Conservation (phyloP, 2,888 invertebrate genomes). For the Hirtodrosophila histrioides region DNA sequence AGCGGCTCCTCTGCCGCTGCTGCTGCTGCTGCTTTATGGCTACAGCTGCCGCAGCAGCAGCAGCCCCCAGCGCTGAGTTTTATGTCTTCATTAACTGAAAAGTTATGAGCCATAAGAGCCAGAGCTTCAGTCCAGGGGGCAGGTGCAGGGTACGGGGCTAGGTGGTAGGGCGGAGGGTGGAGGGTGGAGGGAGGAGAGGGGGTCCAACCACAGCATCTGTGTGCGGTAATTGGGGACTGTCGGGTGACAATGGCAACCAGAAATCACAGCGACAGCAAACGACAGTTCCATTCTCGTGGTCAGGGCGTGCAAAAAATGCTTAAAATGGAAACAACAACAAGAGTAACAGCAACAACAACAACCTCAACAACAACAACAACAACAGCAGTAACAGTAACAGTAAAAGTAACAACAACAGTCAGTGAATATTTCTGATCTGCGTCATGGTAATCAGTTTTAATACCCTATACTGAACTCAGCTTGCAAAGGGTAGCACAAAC, state of each 20-base stretch:
- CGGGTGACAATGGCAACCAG: conserved; percentile 67
- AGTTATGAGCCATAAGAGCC: conserved; percentile 76
- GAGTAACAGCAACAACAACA: conserved; percentile 8
- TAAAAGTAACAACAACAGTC: conserved; percentile 35
- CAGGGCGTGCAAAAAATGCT: conserved; percentile 35
- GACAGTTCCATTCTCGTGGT: conserved; percentile 45
- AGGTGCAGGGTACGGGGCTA: neutral
- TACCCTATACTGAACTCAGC: conserved; percentile 16
- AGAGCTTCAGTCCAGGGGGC: conserved; percentile 10
- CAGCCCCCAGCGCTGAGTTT: conserved; percentile 64
- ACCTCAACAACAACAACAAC: conserved; percentile 40
- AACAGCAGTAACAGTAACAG: conserved; percentile 34
- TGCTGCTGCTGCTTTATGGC: conserved; percentile 32
- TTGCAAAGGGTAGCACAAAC: neutral
- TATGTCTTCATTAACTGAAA: conserved; percentile 82
- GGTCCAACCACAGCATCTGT: conserved; percentile 60
- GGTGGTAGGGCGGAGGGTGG: no score
- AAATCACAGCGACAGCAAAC: conserved; percentile 30
- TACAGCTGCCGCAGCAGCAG: conserved; percentile 48
- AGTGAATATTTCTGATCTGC: conserved; percentile 65
- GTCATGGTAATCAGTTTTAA: conserved; percentile 75
- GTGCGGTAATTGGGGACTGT: conserved; percentile 65
- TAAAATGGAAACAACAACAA: conserved; percentile 12
- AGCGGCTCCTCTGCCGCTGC: conserved; percentile 11
- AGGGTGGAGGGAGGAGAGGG: neutral